These are phyloP conservation scores for Dicyrtomina minuta DNA, from an alignment of 2,888 invertebrate genomes.

Conservation along the genomic window DNA sequence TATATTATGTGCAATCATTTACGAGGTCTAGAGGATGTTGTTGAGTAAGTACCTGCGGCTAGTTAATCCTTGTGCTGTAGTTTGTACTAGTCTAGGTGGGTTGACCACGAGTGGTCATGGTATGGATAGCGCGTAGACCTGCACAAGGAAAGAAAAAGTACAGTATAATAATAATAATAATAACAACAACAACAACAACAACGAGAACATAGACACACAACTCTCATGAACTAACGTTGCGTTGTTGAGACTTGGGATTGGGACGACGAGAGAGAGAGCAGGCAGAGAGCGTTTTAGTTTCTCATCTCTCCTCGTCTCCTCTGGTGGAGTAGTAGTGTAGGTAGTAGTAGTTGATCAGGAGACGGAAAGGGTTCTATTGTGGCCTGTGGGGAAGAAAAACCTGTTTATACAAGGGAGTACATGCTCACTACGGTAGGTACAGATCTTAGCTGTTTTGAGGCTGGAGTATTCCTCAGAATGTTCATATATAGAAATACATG, in stretches of 20 bases:
- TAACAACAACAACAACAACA: neutral
- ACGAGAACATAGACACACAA: no score
- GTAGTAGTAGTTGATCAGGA: constrained; percentile 7
- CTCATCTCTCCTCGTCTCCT: neutral
- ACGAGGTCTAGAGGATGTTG: constrained; percentile 8
- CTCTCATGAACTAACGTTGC: constrained; percentile 10
- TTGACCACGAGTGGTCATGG: constrained; percentile 21
- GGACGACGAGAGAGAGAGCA: no score
- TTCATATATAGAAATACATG: neutral
- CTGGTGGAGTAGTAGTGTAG: neutral
- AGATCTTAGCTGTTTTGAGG: neutral
- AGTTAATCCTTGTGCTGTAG: constrained; percentile 17
- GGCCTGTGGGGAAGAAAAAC: constrained; percentile 26
- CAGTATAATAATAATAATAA: neutral
- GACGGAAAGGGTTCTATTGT: constrained; percentile 22
- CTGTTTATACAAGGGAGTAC: constrained; percentile 9
- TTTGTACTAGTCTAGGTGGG: constrained; percentile 7
- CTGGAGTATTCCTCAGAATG: neutral
- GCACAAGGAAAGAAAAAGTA: constrained; percentile 2
- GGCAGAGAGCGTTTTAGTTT: no score
- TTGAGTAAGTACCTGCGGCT: constrained; percentile 16
- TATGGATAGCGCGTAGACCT: constrained; percentile 3
- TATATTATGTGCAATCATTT: constrained; percentile 2
- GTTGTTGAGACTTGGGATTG: no score
- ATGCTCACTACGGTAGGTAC: neutral